phyloP scores from a whole-genome alignment of 35 echinoderm and acorn worm genomes.

The Lytechinus pictus region DNA sequence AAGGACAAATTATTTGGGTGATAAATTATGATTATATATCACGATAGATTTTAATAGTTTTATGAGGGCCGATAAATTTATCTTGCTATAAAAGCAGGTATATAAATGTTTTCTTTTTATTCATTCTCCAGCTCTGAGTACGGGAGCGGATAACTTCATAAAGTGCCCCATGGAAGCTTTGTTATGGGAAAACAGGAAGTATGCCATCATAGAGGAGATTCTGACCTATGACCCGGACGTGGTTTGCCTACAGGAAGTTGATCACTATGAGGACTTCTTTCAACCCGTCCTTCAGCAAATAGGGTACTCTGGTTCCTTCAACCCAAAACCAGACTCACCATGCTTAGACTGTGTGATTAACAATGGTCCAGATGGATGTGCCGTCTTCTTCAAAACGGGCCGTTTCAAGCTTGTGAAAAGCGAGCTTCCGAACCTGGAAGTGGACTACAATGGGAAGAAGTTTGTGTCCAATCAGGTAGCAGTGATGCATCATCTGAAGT shows the following conservation, averaged over 20 bases:
- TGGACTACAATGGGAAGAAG: slow-evolving; percentile 22
- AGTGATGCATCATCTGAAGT: slow-evolving; percentile 67
- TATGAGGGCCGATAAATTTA: no score
- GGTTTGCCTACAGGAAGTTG: slow-evolving; percentile 93
- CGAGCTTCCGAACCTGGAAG: slow-evolving; percentile 65
- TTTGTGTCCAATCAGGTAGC: slow-evolving; percentile 82
- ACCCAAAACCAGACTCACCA: slow-evolving; percentile 93
- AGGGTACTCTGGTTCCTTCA: slow-evolving; percentile 84
- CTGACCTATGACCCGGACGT: slow-evolving; percentile 97
- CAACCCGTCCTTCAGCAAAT: slow-evolving; percentile 66
- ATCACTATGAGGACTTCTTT: slow-evolving; percentile 94
- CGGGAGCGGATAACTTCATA: slow-evolving; percentile 94
- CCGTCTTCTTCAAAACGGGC: slow-evolving; percentile 81
- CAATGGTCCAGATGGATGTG: slow-evolving; percentile 93
- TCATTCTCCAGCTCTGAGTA: slow-evolving; percentile 73
- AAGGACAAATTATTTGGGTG: no score
- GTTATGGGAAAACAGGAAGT: slow-evolving; percentile 79
- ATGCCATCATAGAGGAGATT: slow-evolving; percentile 84
- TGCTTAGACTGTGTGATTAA: slow-evolving; percentile 80
- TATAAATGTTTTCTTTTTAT: neutral
- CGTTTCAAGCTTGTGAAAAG: slow-evolving; percentile 76
- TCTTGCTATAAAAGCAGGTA: neutral
- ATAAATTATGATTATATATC: no score
- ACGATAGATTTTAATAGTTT: no score
- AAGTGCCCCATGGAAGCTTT: slow-evolving; percentile 83